phyloP scores from a whole-genome alignment of 2,888 invertebrate species.

The Thyatira batis region DNA sequence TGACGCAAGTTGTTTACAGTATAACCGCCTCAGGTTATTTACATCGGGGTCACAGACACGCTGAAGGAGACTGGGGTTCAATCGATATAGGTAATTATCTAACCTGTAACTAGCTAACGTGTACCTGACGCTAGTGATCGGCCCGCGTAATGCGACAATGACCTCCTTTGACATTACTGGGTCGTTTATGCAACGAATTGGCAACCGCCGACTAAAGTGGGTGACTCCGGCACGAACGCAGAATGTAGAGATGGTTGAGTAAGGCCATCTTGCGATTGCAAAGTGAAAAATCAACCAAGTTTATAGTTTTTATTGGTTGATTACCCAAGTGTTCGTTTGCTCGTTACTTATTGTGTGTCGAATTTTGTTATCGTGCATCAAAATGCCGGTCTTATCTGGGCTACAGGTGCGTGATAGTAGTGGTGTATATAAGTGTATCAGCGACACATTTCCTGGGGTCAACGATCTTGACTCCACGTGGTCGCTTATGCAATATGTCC shows the following conservation, averaged over 20 bases:
- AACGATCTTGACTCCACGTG: slow-evolving; percentile 68
- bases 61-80: slow-evolving; percentile 74
- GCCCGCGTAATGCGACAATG: slow-evolving; percentile 70
- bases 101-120: slow-evolving; percentile 51
- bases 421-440: slow-evolving; percentile 63
- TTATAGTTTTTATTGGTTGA: slow-evolving; percentile 27
- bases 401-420: slow-evolving; percentile 59
- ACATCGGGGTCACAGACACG: slow-evolving; percentile 82
- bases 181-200: slow-evolving; percentile 78
- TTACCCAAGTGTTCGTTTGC: slow-evolving; percentile 39
- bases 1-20: slow-evolving; percentile 80
- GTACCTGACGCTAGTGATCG: slow-evolving; percentile 33
- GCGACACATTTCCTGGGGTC: slow-evolving; percentile 62
- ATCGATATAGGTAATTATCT: slow-evolving; percentile 76
- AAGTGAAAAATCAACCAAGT: slow-evolving; percentile 28
- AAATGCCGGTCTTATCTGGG: slow-evolving; percentile 57
- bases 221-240: slow-evolving; percentile 55
- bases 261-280: slow-evolving; percentile 50
- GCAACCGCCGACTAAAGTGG: slow-evolving; percentile 60
- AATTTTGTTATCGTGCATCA: slow-evolving; percentile 52
- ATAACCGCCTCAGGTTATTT: slow-evolving; percentile 78
- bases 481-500: slow-evolving; percentile 59
- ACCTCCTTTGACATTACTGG: slow-evolving; percentile 75
- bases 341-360: slow-evolving; percentile 31
- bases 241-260: slow-evolving; percentile 65